A percentile compares a stretch with the other conserved stretches of the same genome.
These are phyloP conservation scores for Hypomesus transpacificus DNA, from an alignment of 2,113 vertebrate genomes.

Conservation along the genomic window DNA sequence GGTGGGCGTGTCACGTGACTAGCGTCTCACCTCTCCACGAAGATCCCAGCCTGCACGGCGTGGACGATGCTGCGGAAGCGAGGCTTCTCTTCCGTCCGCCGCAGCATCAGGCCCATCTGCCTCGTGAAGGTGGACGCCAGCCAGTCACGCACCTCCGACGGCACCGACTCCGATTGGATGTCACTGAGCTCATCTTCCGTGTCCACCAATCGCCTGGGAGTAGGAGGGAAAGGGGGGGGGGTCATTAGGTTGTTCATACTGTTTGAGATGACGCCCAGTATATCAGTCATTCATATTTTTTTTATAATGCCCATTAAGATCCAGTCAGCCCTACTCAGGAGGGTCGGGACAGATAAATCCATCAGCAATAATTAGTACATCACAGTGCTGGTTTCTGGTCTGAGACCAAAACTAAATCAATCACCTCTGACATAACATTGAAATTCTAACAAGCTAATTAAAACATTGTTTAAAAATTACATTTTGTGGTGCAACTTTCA, in stretches of 20 bases:
- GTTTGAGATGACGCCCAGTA: background rate
- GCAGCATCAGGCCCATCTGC: slow-evolving; percentile 97
- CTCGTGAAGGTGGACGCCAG: slow-evolving; percentile 95
- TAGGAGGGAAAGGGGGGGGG: background rate
- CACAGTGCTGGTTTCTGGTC: too few relatives aligned
- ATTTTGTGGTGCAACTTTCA: too few relatives aligned
- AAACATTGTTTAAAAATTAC: too few relatives aligned
- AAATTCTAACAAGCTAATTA: background rate
- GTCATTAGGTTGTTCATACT: background rate
- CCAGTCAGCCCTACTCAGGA: too few relatives aligned
- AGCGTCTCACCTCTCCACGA: slow-evolving; percentile 90
- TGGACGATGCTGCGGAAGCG: slow-evolving; percentile 95
- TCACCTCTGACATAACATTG: slow-evolving; percentile 40
- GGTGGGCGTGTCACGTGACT: background rate
- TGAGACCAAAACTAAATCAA: slow-evolving; percentile 35
- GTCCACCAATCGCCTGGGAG: slow-evolving; percentile 86
- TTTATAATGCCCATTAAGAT: too few relatives aligned
- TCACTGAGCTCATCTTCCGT: slow-evolving; percentile 97
- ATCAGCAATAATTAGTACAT: too few relatives aligned
- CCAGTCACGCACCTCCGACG: slow-evolving; percentile 98
- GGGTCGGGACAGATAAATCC: too few relatives aligned
- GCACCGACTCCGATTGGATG: slow-evolving; percentile 94
- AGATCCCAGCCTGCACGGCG: slow-evolving; percentile 97
- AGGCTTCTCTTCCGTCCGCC: slow-evolving; percentile 90
- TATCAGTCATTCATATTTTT: too few relatives aligned